Conservation (phyloP, 2,888 invertebrate genomes). For the Chaetogeoica ovagalla region DNA sequence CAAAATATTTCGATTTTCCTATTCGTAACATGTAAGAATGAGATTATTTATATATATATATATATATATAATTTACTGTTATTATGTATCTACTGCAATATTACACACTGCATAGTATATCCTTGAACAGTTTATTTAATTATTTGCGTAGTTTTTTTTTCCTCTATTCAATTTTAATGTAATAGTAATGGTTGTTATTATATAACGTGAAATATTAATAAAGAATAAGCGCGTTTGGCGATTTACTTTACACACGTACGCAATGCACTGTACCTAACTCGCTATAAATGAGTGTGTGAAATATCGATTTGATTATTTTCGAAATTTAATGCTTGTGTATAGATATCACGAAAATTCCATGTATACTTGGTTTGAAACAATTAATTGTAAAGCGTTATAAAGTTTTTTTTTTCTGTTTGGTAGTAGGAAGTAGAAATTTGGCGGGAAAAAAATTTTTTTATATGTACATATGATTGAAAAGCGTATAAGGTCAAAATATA, state of each 20-base stretch:
- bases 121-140: neutral
- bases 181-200: neutral
- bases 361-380: neutral
- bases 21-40: no score
- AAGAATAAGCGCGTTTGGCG: neutral
- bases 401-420: neutral
- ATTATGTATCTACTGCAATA: no score
- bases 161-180: neutral
- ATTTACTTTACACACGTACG: neutral
- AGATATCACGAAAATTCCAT: neutral
- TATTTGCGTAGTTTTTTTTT: neutral
- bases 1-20: no score
- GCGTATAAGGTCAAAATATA: conserved; percentile 35
- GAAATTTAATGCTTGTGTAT: neutral
- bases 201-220: neutral
- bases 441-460: neutral
- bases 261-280: no score
- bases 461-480: conserved; percentile 11
- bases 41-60: no score
- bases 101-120: neutral
- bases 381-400: neutral
- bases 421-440: conserved; percentile 4
- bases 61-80: no score
- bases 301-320: neutral
- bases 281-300: neutral